Conservation (phyloP, 2,797 vertebrate genomes). For the Pristis pectinata region DNA sequence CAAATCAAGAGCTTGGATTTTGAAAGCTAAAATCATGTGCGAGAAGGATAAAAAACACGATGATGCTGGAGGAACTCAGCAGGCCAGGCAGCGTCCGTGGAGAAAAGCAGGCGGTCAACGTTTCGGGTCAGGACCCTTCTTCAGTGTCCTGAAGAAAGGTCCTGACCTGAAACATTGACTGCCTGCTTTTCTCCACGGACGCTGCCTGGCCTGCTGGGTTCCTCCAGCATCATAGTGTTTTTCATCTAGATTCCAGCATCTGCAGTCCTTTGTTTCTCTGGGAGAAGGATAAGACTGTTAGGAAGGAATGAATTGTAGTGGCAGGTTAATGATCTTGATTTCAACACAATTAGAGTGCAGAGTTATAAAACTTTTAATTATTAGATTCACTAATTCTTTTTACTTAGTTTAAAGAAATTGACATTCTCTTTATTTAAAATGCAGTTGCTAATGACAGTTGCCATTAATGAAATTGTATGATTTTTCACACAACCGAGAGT, state of each 20-base stretch:
- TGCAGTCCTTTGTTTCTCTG: too few species aligned
- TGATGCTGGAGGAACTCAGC: too few species aligned
- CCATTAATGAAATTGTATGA: not conserved
- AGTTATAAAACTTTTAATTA: not conserved
- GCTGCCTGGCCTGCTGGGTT: too few species aligned
- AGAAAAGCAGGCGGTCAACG: too few species aligned
- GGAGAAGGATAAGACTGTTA: not conserved
- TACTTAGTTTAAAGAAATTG: not conserved
- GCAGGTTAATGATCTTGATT: not conserved
- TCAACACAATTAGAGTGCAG: not conserved
- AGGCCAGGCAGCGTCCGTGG: too few species aligned
- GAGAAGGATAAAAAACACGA: not conserved
- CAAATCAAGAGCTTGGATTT: not conserved
- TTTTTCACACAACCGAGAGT: not conserved
- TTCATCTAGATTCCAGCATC: too few species aligned
- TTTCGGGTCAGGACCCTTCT: too few species aligned
- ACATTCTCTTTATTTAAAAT: not conserved
- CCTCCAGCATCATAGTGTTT: too few species aligned
- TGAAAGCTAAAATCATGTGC: not conserved
- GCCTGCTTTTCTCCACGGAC: too few species aligned
- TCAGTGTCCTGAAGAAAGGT: too few species aligned
- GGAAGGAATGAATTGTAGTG: not conserved
- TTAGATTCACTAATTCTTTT: not conserved
- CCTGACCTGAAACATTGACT: too few species aligned
- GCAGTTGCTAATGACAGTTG: not conserved